Base-by-base conservation (phyloP, 1,140 invertebrate species). In the Heliconius eleuchia region DNA sequence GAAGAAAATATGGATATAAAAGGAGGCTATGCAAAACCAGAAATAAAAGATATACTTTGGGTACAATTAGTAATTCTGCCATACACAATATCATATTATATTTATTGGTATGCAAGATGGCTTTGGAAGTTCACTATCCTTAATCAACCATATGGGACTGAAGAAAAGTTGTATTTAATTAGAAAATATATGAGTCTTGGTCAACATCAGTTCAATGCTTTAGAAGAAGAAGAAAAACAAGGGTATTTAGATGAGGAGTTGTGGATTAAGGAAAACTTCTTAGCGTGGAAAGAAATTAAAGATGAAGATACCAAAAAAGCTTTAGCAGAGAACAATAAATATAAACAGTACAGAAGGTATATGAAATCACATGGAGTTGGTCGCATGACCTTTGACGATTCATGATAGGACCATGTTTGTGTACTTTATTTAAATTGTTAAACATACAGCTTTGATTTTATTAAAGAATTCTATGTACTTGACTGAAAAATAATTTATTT, bases 1-100 rank as follows among this genome's bases (percentile, higher is more conserved):
- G 97, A 98, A 94, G 96, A 98, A 83, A 98, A 98, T 87, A 98
- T 99, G 96, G 97, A 98, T 89, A 98, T 98, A 50, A 96, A 97
- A 88, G 98, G 98, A 6, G 97, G 97, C 9, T 99, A 98, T 93
- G 97, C 97, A 0, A 98, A 98, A 89, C 98, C 97, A 9, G 96
- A 96, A 76, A 88, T 97, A 5, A 94, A 93, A 46, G 96, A 98
- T 92, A 96, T 98, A 1, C 91, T 99, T 13, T 98, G 97, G 97
- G 94, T 98, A 75, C 97, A 98, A 91, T 88, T 99, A 52, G 90
- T 98, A 52, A 95, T 98, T 46, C 95, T 96, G 39, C 98, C 98
- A 0, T 97, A 97, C 86, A 97, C 96, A 30, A 86, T 98, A 18
- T 84, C 95, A 37, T 92, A 93, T 76, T 98, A 97, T 88, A 92